Base-by-base conservation (phyloP, 2,797 vertebrate species). In the Eospalax fontanierii region DNA sequence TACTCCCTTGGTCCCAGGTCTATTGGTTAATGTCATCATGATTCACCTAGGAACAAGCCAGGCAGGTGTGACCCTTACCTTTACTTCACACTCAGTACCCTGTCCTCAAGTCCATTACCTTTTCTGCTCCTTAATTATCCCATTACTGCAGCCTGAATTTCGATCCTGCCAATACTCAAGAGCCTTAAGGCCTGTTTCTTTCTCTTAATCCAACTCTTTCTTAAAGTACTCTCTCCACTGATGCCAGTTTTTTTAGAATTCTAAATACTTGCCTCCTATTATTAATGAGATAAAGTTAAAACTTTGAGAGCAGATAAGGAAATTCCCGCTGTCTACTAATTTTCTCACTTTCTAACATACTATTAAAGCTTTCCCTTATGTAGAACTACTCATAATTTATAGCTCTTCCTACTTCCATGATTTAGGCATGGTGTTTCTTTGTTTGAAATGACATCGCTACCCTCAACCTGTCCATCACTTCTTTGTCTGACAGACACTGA, bases 241-340 rank as follows among this genome's bases (percentile, higher is more conserved):
- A 4, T 90, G 59, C 54, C 40, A 80, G 57, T 87, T 63, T 96
- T 92, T 78, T 26, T 40, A 87, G 54, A 95, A 80, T 10, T n/a
- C 68, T 95, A 93, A 83, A 30, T 59, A 92, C 30, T 66, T 73
- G 46, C n/a, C n/a, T 90, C 88, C 70, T 71, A 81, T 76, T 79
- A 92, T 54, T 76, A 80, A 82, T 4, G 86, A 54, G 74, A 90
- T 78, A 11, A 88, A 93, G 68, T 73, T 66, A 95, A 82, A 87
- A 63, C 75, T 66, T 33, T 89, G 3, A 89, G 61, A 92, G 30
- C 33, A 70, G 18, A 19, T 30, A 83, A 84, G 38, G 43, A 92
- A 57, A 73, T 90, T 93, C 73, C 76, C 54, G 71, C 2, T 86
- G n/a, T 91, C 87, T 87, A 82, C 78, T 87, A 40, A 74, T 83